Percentiles rank a stretch among this genome's conserved stretches.
These are phyloP conservation scores for Galaxias olidus DNA, from an alignment of 2,797 vertebrate species.

Conservation along the genomic window DNA sequence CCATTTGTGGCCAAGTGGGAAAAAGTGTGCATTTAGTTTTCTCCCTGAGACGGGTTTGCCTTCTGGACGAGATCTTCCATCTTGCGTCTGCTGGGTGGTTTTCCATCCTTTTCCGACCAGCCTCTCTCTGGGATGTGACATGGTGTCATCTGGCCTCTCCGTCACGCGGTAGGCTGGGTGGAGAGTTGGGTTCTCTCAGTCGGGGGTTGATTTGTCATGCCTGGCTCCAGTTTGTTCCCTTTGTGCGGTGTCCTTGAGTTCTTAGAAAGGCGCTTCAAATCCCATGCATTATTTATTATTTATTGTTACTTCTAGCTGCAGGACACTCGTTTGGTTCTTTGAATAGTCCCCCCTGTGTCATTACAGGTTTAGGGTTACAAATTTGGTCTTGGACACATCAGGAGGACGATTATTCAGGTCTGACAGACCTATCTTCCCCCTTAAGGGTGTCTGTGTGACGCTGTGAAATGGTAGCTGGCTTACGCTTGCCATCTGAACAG, in stretches of 20 bases:
- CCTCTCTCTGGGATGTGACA: slow-evolving; percentile 32
- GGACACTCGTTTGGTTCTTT: not conserved
- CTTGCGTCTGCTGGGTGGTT: slow-evolving; percentile 2
- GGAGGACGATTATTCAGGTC: not conserved
- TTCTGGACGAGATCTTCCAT: too few relatives aligned
- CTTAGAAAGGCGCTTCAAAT: too few relatives aligned
- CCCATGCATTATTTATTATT: too few relatives aligned
- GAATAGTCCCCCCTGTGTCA: not conserved
- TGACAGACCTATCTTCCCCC: not conserved
- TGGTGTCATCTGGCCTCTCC: slow-evolving; percentile 54
- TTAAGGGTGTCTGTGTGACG: not conserved
- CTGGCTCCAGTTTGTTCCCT: not conserved
- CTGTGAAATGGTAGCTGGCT: not conserved
- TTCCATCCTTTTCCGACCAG: slow-evolving; percentile 38
- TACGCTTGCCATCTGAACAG: not conserved
- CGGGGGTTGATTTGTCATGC: slow-evolving; percentile 16
- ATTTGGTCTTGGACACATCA: not conserved
- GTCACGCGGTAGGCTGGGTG: slow-evolving; percentile 39
- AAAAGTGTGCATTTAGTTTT: too few relatives aligned
- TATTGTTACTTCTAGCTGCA: too few relatives aligned
- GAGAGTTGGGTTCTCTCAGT: slow-evolving; percentile 15
- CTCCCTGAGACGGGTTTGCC: too few relatives aligned
- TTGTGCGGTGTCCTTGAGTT: too few relatives aligned
- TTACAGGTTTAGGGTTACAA: not conserved
- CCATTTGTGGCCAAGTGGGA: too few relatives aligned